Base-by-base conservation (phyloP, 2,113 vertebrate species). In the Ageneiosus marmoratus region DNA sequence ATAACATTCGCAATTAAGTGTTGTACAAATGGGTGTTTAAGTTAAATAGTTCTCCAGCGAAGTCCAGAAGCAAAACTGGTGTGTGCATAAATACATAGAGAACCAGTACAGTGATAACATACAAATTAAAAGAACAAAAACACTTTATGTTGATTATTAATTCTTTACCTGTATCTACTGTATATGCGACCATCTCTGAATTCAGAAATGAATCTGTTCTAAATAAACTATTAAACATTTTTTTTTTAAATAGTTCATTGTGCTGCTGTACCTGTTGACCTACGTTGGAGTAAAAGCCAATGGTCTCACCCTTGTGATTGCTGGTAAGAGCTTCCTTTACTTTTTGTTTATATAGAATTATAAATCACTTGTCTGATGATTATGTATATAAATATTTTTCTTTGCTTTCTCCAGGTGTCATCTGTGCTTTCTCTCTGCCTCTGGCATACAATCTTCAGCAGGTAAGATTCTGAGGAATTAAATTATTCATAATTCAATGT, bases 381-480 rank as follows among this genome's bases (percentile, higher is more conserved):
- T 51, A 44, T 6, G 11, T 32, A 77, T 34, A 20, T 5, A 27
- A 5, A 11, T 81, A 73, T 29, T 4, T 63, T 20, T 75, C 27
- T 74, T 74, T 55, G 16, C 18, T 75, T 75, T 84, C 4, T 11
- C 86, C 13, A 98, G 97, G 93, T 86, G 95, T 97, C 79, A 96
- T 98, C 0, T 89, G 87, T 12, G 32, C 93, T 46, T 98, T 98
- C 89, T 97, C 96, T 5, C 76, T 97, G 81, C 97, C 97, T 60
- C 86, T 98, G 77, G 89, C 97, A 51, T 98, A 97, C 90, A 94
- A 91, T 90, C 95, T 96, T 79, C 95, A 97, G 87, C 94, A 96
- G 96, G 97, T 97, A 87, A 75, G 20, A 55, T n/a, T 41, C 37
- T 10, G 41, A 69, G 51, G 20, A 72, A 72, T 77, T 51, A 51